Evolutionary conservation across 2,113 vertebrate genomes (phyloP).

Genomic region (Anolis carolinensis): DNA sequence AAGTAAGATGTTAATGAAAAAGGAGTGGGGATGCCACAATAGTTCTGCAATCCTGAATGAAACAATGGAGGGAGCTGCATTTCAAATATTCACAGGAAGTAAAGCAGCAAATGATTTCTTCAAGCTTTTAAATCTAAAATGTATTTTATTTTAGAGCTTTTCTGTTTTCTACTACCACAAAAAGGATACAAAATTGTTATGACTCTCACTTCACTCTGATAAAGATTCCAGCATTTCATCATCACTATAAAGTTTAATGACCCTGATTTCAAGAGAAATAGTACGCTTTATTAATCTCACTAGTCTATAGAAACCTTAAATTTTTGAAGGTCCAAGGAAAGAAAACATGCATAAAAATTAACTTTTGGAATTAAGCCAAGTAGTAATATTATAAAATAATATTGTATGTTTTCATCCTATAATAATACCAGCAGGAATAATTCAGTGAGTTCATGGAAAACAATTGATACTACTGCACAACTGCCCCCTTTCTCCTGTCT

Average conservation of each 20-base stretch:
- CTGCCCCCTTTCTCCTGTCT: no score
- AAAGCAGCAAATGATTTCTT: neutral
- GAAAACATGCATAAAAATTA: conserved; percentile 45
- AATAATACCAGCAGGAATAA: no score
- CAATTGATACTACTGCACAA: no score
- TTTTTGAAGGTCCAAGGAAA: conserved; percentile 29
- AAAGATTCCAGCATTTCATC: neutral
- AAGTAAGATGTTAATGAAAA: neutral
- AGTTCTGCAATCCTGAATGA: neutral
- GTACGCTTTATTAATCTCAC: neutral
- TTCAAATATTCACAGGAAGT: neutral
- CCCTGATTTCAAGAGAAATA: neutral
- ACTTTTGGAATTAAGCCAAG: conserved; percentile 45
- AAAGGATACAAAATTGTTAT: neutral
- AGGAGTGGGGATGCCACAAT: no score
- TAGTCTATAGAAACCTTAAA: neutral
- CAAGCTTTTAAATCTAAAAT: neutral
- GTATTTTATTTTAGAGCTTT: neutral
- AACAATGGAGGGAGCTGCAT: neutral
- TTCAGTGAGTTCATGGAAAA: no score
- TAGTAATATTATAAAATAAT: neutral
- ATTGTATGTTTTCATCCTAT: no score
- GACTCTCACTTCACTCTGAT: neutral
- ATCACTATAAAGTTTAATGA: neutral
- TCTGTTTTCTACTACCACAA: neutral